Evolutionary conservation across 2,113 vertebrate genomes (phyloP).

Genomic region (Cyphomyrus discorhynchus): DNA sequence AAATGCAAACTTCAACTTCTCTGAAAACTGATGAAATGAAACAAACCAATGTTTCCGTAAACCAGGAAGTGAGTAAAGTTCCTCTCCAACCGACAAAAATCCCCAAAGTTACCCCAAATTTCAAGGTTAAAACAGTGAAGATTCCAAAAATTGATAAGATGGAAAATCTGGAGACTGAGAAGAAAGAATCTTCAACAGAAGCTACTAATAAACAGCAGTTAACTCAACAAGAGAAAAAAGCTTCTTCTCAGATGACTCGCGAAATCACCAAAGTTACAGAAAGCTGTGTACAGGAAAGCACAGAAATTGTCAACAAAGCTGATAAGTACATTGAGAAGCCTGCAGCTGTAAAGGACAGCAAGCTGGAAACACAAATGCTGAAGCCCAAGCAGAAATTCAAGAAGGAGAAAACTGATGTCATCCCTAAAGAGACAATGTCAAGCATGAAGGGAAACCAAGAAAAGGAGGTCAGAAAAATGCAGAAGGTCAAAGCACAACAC

Average conservation of each 20-base stretch:
- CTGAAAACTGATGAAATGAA: conserved; percentile 51
- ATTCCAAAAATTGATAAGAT: conserved; percentile 43
- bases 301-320: conserved; percentile 28
- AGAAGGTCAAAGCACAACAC: conserved; percentile 47
- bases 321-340: conserved; percentile 27
- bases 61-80: conserved; percentile 46
- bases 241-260: conserved; percentile 32
- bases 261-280: conserved; percentile 34
- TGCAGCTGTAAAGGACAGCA: conserved; percentile 30
- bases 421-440: conserved; percentile 44
- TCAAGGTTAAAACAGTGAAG: conserved; percentile 68
- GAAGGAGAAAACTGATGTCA: conserved; percentile 38
- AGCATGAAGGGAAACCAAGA: conserved; percentile 37
- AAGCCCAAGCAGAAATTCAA: conserved; percentile 42
- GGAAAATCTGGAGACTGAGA: conserved; percentile 39
- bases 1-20: conserved; percentile 43
- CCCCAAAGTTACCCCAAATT: conserved; percentile 59
- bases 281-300: conserved; percentile 18
- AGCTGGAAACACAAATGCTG: conserved; percentile 37
- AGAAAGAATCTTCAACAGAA: conserved; percentile 32
- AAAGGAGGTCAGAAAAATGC: conserved; percentile 39
- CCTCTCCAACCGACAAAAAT: conserved; percentile 51
- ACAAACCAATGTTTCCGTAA: conserved; percentile 40
- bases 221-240: conserved; percentile 29
- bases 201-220: conserved; percentile 33